Conservation (phyloP, 2,797 vertebrate species). For the Phrynocephalus guinanensis region DNA sequence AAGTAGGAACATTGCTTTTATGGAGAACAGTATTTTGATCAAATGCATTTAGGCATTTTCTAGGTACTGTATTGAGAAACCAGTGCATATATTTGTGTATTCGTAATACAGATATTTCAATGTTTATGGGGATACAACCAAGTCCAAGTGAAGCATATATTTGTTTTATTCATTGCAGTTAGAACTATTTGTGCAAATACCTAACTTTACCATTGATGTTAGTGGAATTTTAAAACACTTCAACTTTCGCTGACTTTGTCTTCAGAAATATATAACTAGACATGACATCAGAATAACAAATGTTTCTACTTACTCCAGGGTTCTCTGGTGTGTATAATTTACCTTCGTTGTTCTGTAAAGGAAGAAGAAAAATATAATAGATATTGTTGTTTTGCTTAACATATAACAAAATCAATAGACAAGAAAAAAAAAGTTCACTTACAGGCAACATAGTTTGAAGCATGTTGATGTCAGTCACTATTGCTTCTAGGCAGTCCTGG, state of each 20-base stretch:
- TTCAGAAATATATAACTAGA: conserved; percentile 6
- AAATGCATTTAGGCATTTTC: background rate
- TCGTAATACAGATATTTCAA: background rate
- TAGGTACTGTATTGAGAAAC: background rate
- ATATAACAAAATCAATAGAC: conserved; percentile 5
- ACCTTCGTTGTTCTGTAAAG: conserved; percentile 49
- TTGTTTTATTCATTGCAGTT: background rate
- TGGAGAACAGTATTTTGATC: background rate
- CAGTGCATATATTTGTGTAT: background rate
- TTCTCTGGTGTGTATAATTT: conserved; percentile 68
- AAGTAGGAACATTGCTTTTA: background rate
- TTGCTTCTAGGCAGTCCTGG: background rate
- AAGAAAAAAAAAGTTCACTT: conserved; percentile 64
- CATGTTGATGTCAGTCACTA: conserved; percentile 43
- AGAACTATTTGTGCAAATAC: background rate
- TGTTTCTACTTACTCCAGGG: conserved; percentile 67
- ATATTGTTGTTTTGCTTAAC: conserved; percentile 34
- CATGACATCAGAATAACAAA: conserved; percentile 15
- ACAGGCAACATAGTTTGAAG: conserved; percentile 56
- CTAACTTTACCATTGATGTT: background rate
- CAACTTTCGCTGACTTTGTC: background rate
- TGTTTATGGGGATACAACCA: background rate
- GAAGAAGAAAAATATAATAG: background rate
- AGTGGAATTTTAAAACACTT: background rate
- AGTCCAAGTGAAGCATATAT: background rate